Base-by-base conservation (phyloP, 2,888 invertebrate species). In the Euplagia quadripunctaria region DNA sequence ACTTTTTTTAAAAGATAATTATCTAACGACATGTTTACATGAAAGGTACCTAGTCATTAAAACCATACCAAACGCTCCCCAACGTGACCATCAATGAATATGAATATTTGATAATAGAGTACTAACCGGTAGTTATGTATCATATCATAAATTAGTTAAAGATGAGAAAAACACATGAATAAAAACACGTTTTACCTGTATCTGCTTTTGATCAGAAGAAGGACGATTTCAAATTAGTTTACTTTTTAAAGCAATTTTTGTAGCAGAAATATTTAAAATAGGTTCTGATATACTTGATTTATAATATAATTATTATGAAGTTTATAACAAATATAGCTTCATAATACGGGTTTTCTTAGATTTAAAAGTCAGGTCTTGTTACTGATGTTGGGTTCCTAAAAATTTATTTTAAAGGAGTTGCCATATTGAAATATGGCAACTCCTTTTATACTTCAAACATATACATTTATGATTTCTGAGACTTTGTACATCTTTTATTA, bases 61-160 rank as follows among this genome's bases (percentile, higher is more conserved):
- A 55, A 52, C 14, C 55, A 43, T 42, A 58, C 43, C 68, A 58
- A 20, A 3, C 43, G 68, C 43, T 58, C 58, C 46, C 42, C 55
- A 68, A 68, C 68, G 42, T 43, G 55, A 42, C 20, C 17, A 12
- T 51, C 43, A 12, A 68, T 58, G 16, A 68, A 58, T 58, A 68
- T 42, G 52, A 52, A 68, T 61, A 4, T 46, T 68, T 17, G 14
- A 46, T 61, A 61, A 9, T 46, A 61, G 61, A 55, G 46, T 46
- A 58, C 20, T 16, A 58, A 68, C 61, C 61, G 68, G 68, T 61
- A 16, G 46, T 58, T 68, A 42, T 55, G 16, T 52, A 31, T 55
- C 20, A 58, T 61, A 31, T 43, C 20, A 68, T 43, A 61, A 20
- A 12, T 66, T 20, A 9, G 4, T 46, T 6, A 2, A 43, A 46